Conservation (phyloP, 2,888 invertebrate genomes). For the Mesorhabditis spiculigera region DNA sequence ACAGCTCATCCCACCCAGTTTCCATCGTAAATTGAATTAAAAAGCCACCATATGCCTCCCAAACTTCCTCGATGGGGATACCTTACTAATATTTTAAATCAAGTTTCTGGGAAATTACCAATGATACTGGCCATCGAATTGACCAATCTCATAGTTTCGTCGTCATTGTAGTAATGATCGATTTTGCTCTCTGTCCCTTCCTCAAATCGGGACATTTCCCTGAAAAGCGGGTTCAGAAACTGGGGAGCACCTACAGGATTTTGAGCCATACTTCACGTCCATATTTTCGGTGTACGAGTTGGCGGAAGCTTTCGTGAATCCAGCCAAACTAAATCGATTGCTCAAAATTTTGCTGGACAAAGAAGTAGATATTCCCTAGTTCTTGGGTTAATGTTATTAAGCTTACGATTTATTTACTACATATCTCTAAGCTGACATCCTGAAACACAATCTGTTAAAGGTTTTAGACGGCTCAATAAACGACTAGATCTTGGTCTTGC, state of each 20-base stretch:
- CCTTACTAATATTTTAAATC: conserved; percentile 18
- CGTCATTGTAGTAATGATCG: conserved; percentile 52
- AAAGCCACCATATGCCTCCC: conserved; percentile 58
- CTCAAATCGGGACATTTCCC: conserved; percentile 53
- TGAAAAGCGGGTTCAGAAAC: conserved; percentile 18
- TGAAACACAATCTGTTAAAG: no score
- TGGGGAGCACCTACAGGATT: conserved; percentile 41
- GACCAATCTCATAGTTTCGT: conserved; percentile 52
- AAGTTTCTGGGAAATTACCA: conserved; percentile 21
- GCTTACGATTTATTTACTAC: no score
- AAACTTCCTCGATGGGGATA: conserved; percentile 55
- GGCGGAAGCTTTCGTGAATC: conserved; percentile 56
- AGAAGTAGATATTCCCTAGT: no score
- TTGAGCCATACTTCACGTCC: conserved; percentile 53
- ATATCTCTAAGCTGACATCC: no score
- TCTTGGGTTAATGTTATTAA: no score
- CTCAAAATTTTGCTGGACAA: no score
- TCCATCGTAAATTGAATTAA: conserved; percentile 58
- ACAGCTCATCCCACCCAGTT: conserved; percentile 57
- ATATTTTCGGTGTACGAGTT: conserved; percentile 52
- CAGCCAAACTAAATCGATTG: conserved; percentile 49
- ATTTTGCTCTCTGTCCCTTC: conserved; percentile 53
- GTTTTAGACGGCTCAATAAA: no score
- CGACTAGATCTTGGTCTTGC: no score
- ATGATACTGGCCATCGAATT: conserved; percentile 52